Evolutionary conservation across 2,797 vertebrate genomes (phyloP).

Genomic region (Graptemys geographica): DNA sequence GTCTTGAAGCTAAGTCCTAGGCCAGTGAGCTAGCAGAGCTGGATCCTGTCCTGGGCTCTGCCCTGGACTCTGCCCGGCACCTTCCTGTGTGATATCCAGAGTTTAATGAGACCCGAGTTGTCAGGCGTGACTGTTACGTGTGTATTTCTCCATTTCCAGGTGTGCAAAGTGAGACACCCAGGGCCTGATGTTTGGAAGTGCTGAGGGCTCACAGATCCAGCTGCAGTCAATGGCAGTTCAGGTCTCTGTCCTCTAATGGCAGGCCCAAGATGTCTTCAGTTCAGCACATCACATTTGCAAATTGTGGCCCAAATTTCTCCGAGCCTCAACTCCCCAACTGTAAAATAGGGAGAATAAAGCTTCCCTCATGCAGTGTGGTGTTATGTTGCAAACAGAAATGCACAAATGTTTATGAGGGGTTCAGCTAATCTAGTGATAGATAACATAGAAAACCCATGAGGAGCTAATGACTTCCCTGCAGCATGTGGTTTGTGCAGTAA

Average conservation of each 20-base stretch:
- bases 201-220: not conserved
- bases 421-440: not conserved
- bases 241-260: not conserved
- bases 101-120: not conserved
- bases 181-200: not conserved
- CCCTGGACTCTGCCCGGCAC: not conserved
- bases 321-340: not conserved
- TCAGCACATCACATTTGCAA: not conserved
- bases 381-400: not conserved
- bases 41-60: not conserved
- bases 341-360: not conserved
- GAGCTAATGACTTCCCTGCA: not conserved
- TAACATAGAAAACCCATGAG: not conserved
- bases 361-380: not conserved
- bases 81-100: not conserved
- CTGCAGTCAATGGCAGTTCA: not conserved
- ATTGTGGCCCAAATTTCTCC: not conserved
- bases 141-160: not conserved
- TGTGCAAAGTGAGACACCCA: not conserved
- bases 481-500: not conserved
- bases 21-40: not conserved
- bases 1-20: not conserved
- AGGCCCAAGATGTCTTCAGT: not conserved
- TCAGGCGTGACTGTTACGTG: not conserved
- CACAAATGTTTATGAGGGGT: not conserved